Conservation (phyloP, 2,888 invertebrate genomes). For the Dasypolia templi region DNA sequence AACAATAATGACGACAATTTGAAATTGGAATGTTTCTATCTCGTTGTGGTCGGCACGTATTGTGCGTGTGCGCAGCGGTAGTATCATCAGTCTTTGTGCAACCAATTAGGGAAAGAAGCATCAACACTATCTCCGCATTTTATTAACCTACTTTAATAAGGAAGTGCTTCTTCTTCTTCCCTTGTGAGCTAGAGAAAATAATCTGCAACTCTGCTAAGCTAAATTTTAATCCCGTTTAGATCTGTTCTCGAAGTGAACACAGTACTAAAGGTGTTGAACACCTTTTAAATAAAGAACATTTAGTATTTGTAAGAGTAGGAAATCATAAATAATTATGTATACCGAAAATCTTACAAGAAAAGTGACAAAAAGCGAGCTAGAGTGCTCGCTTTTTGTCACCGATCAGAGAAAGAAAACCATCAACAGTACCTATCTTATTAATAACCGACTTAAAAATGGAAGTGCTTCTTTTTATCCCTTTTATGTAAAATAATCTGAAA, state of each 20-base stretch:
- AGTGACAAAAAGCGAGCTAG: too few species aligned
- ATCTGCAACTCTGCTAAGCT: neutral
- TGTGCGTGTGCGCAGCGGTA: conserved; percentile 70
- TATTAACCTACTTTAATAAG: neutral
- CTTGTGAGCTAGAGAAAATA: neutral
- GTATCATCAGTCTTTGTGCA: conserved; percentile 56
- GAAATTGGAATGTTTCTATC: conserved; percentile 72
- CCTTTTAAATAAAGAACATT: neutral
- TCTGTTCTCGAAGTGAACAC: neutral
- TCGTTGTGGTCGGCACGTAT: conserved; percentile 70
- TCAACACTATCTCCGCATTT: neutral
- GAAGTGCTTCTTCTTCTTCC: neutral
- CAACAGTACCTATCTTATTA: neutral
- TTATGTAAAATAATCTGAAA: neutral
- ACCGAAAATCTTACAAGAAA: neutral
- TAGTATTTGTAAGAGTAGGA: neutral
- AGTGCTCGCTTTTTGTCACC: conserved; percentile 37
- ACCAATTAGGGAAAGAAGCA: conserved; percentile 11
- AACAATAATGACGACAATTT: conserved; percentile 75
- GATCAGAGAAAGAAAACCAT: conserved; percentile 6
- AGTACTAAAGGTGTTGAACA: neutral
- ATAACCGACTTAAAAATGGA: neutral
- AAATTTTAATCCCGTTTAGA: neutral
- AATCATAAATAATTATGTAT: neutral
- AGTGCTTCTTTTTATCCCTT: neutral